A percentile compares a stretch with the other conserved stretches of the same genome.
Evolutionary conservation across 1,140 invertebrate genomes (phyloP).

Genomic region (Trichogramma pretiosum): DNA sequence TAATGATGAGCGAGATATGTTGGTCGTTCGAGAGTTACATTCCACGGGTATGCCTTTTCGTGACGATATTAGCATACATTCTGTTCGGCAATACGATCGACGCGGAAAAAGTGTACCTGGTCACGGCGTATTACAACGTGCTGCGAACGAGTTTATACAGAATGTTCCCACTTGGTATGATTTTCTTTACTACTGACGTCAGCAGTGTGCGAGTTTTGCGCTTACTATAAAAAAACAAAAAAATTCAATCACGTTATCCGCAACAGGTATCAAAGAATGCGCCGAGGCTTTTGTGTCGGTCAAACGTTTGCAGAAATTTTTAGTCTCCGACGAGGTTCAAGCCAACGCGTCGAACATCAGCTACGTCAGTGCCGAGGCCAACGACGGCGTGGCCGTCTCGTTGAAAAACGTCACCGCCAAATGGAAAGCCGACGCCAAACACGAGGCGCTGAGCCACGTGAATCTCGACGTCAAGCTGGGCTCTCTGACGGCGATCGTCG

Average conservation of each 20-base stretch:
- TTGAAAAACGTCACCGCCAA: constrained; percentile 51
- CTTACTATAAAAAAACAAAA: neutral
- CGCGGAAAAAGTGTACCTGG: constrained; percentile 67
- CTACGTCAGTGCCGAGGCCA: neutral
- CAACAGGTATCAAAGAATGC: constrained; percentile 54
- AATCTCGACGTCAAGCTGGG: constrained; percentile 56
- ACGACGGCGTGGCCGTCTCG: constrained; percentile 19
- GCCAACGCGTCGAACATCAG: constrained; percentile 1
- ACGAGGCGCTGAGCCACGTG: constrained; percentile 54
- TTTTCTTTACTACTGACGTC: neutral
- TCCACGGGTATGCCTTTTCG: constrained; percentile 67
- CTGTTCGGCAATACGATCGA: constrained; percentile 58
- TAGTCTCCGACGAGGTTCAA: constrained; percentile 56
- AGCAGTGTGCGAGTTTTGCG: neutral
- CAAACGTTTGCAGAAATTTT: constrained; percentile 58
- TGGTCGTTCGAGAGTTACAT: constrained; percentile 59
- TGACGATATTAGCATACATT: constrained; percentile 67
- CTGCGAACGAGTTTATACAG: constrained; percentile 47
- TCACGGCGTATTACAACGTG: constrained; percentile 66
- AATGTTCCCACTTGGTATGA: constrained; percentile 37
- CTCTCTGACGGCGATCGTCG: constrained; percentile 66
- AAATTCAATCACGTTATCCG: too few species aligned
- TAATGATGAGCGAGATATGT: constrained; percentile 20
- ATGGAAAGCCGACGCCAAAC: constrained; percentile 48
- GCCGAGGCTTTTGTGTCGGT: constrained; percentile 63